Conservation (phyloP, 2,797 vertebrate genomes). For the Rachycentron canadum region DNA sequence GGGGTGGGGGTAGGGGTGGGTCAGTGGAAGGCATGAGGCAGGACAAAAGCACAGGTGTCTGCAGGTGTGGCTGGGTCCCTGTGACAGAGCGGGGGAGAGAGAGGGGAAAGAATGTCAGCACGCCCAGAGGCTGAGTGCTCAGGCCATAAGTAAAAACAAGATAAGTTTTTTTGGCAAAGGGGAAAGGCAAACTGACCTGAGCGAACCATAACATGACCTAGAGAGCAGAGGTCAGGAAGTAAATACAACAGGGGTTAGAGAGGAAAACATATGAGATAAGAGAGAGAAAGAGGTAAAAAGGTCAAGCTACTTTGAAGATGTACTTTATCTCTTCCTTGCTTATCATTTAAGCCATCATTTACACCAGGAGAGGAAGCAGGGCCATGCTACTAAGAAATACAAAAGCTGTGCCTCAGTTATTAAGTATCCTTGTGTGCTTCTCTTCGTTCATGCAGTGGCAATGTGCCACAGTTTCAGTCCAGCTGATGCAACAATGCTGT, state of each 20-base stretch:
- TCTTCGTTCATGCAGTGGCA: not conserved
- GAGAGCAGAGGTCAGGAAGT: conserved; percentile 73
- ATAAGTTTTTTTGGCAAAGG: conserved; percentile 65
- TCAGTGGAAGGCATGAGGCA: conserved; percentile 36
- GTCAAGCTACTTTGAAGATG: conserved; percentile 57
- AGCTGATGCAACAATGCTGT: conserved; percentile 49
- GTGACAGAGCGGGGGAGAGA: conserved; percentile 46
- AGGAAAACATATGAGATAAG: conserved; percentile 68
- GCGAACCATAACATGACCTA: conserved; percentile 75
- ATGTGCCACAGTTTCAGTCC: not conserved
- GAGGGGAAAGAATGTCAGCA: conserved; percentile 64
- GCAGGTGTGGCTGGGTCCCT: conserved; percentile 79
- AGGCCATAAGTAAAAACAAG: conserved; percentile 72
- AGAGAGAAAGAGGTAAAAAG: conserved; percentile 74
- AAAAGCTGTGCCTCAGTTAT: conserved; percentile 1
- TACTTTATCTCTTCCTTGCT: conserved; percentile 21
- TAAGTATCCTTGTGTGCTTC: not conserved
- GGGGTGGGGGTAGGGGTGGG: conserved; percentile 28
- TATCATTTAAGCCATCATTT: conserved; percentile 40
- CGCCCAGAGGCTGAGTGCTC: conserved; percentile 62
- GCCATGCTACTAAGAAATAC: not conserved
- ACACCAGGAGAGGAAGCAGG: conserved; percentile 37
- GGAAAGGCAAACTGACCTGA: conserved; percentile 62
- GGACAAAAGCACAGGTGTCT: conserved; percentile 87
- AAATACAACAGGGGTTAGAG: conserved; percentile 60